phyloP scores from a whole-genome alignment of 2,797 vertebrate species.

The Diceros bicornis region DNA sequence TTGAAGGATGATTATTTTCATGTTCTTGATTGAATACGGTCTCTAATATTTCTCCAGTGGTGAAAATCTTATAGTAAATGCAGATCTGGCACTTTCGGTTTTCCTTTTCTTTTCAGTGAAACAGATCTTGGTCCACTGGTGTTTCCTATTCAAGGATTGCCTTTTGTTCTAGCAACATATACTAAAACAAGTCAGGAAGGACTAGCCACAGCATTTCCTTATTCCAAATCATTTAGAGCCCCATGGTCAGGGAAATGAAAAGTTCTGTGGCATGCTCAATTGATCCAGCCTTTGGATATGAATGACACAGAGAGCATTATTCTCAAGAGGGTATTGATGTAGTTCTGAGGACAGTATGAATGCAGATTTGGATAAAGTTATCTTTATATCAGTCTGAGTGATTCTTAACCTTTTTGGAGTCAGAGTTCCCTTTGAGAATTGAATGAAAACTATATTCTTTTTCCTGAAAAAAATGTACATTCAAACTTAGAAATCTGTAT shows the following conservation, averaged over 20 bases:
- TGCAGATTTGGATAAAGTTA: background rate
- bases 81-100: background rate
- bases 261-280: background rate
- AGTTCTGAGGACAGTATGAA: constrained; percentile 1
- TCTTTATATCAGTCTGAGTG: background rate
- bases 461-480: background rate
- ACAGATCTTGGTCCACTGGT: background rate
- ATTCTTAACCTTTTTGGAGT: background rate
- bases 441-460: background rate
- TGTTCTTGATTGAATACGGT: constrained; percentile 35
- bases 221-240: background rate
- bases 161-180: constrained; percentile 17
- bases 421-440: constrained; percentile 49
- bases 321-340: background rate
- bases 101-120: constrained; percentile 64
- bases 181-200: background rate
- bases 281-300: background rate
- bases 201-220: background rate
- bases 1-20: background rate
- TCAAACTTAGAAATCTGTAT: background rate
- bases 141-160: constrained; percentile 51
- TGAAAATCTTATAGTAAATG: background rate
- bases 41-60: constrained; percentile 30
- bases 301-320: background rate
- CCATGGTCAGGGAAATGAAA: background rate